These are phyloP conservation scores for Xyrauchen texanus DNA, from an alignment of 2,113 vertebrate genomes.

Conservation along the genomic window DNA sequence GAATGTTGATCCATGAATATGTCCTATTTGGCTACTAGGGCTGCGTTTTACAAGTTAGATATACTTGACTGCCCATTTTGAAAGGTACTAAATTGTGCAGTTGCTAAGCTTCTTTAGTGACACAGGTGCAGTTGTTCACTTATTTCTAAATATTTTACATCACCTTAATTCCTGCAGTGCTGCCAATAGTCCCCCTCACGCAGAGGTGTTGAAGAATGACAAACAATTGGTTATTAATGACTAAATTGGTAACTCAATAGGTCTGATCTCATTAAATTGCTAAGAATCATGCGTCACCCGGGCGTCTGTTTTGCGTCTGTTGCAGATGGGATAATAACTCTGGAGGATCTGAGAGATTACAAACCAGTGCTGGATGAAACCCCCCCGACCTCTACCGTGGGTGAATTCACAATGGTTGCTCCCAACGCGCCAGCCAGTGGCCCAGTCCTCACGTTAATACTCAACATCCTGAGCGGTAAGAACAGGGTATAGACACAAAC, in stretches of 20 bases:
- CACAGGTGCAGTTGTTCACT: conserved; percentile 9
- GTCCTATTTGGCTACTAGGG: background rate
- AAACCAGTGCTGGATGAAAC: conserved; percentile 73
- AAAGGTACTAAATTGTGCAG: background rate
- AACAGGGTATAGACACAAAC: background rate
- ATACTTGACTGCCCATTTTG: background rate
- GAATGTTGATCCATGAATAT: too few relatives aligned
- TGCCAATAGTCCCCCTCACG: too few relatives aligned
- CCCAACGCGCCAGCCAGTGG: conserved; percentile 87
- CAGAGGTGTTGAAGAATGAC: too few relatives aligned
- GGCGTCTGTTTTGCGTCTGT: conserved; percentile 22
- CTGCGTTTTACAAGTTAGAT: background rate
- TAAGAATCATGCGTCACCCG: background rate
- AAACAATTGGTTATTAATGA: too few relatives aligned
- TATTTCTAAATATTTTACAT: background rate
- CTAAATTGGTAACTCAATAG: too few relatives aligned
- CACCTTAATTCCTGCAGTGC: too few relatives aligned
- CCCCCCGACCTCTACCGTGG: conserved; percentile 75
- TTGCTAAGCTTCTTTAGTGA: conserved; percentile 38
- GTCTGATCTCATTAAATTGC: too few relatives aligned
- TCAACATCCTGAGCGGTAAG: conserved; percentile 91
- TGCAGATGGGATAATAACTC: conserved; percentile 86
- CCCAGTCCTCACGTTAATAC: conserved; percentile 87
- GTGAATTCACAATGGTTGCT: conserved; percentile 77
- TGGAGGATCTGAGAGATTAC: conserved; percentile 85